Evolutionary conservation across 1,140 invertebrate genomes (phyloP), one percentile per base, ranked within the genome.

Genomic region (Pissodes strobi): DNA sequence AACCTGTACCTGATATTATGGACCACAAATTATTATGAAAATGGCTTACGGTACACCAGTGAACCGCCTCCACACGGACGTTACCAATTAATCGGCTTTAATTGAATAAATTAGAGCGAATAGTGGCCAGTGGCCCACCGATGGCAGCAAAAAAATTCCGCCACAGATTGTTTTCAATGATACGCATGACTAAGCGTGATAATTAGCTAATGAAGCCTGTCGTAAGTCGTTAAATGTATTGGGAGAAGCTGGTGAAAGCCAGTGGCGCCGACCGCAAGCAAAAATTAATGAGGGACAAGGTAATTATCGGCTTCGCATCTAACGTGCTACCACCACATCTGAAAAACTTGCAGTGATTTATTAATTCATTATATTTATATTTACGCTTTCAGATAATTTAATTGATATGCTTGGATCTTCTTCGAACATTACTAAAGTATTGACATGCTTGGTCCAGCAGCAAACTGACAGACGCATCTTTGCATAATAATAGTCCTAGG

Each of bases 171-270:
- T 57, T 57, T 41, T 41, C 53, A 15, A 57, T 57, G 53, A 57
- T 43, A 57, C 53, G 53, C 19, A 43, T 57, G 38, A 39, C 22
- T 18, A 21, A 39, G 38, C 39, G 53, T 57, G 53, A 57, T 57
- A 57, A 57, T 57, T 57, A 57, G 53, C 53, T 57, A 57, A 57
- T 57, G 53, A 57, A 57, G 21, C 53, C 19, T 45, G 22, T 57
- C 53, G 38, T 43, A 43, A 57, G 53, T 23, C n/a, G 19, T 57
- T 57, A 57, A 27, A 57, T 41, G 43, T 57, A 57, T 57, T 57
- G 53, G 39, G 2, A 18, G 30, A 21, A 53, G 51, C 13, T 17
- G 46, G 22, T 49, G 15, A 27, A 27, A 27, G 25, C 25, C 25
- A 27, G 25, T 27, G 25, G 25, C 25, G 25, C 25, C 25, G n/a